Percentiles rank a stretch among this genome's conserved stretches.
These are phyloP conservation scores for Neogale vison DNA, from an alignment of 2,113 vertebrate genomes.

Conservation along the genomic window DNA sequence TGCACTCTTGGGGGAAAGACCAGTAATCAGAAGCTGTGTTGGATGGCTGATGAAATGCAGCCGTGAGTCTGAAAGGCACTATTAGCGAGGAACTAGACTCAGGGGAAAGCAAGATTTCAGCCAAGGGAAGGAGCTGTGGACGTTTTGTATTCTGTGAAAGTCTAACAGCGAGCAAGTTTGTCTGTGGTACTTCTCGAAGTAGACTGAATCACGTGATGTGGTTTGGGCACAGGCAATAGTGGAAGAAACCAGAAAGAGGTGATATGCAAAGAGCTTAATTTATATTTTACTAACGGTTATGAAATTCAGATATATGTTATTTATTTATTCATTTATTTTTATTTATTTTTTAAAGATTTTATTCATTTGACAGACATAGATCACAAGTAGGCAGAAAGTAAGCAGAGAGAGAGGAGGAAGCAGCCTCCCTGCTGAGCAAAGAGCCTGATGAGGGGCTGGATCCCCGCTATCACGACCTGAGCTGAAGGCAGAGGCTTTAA, in stretches of 20 bases:
- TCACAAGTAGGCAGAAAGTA: no score
- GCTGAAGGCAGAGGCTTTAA: no score
- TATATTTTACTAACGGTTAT: neutral
- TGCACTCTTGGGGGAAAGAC: neutral
- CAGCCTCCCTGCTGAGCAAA: no score
- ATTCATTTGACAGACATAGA: no score
- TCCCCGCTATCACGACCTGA: no score
- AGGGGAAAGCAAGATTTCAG: neutral
- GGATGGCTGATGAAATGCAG: neutral
- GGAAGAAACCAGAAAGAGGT: neutral
- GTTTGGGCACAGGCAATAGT: fast-evolving
- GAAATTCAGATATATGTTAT: neutral
- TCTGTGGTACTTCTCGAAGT: neutral
- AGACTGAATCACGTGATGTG: neutral
- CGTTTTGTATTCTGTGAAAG: neutral
- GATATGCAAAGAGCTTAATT: neutral
- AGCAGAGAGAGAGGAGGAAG: no score
- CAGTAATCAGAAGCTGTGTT: neutral
- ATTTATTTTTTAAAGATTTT: no score
- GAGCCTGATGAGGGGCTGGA: no score
- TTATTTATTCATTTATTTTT: no score
- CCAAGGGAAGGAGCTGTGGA: neutral
- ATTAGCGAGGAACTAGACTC: fast-evolving
- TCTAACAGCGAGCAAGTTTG: neutral
- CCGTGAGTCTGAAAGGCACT: neutral